Percentiles rank a stretch among this genome's conserved stretches.
These are phyloP conservation scores for Psammodynastes pulverulentus DNA, from an alignment of 2,113 vertebrate species.

Conservation along the genomic window DNA sequence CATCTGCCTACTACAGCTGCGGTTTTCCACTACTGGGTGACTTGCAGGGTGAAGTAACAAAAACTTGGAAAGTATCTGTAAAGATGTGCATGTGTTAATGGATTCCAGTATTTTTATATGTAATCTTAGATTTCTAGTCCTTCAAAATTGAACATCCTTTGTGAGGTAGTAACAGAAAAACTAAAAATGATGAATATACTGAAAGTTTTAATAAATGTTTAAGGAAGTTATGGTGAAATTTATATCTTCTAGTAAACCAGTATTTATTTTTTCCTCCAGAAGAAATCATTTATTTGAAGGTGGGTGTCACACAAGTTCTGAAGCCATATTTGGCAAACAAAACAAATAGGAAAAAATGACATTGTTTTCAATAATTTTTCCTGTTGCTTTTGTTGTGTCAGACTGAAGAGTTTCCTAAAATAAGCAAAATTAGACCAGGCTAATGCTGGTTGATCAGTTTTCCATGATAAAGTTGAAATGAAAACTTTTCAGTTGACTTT, in stretches of 20 bases:
- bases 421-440: neutral
- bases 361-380: slow-evolving; percentile 18
- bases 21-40: neutral
- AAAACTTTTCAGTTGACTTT: neutral
- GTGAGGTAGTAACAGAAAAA: neutral
- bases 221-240: neutral
- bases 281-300: neutral
- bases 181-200: neutral
- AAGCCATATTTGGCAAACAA: fast-evolving
- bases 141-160: neutral
- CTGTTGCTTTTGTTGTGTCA: neutral
- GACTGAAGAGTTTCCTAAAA: neutral
- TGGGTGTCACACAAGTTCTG: neutral
- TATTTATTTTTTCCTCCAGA: neutral
- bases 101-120: neutral
- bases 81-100: neutral
- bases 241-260: neutral
- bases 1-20: neutral
- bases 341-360: slow-evolving; percentile 4
- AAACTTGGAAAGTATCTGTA: neutral
- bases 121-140: neutral
- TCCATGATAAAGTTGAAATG: neutral
- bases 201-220: neutral
- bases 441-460: neutral
- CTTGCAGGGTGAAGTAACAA: neutral